These are phyloP conservation scores for Palythoa heliodiscus DNA, from an alignment of 92 coral and sea anemone species.

Conservation along the genomic window DNA sequence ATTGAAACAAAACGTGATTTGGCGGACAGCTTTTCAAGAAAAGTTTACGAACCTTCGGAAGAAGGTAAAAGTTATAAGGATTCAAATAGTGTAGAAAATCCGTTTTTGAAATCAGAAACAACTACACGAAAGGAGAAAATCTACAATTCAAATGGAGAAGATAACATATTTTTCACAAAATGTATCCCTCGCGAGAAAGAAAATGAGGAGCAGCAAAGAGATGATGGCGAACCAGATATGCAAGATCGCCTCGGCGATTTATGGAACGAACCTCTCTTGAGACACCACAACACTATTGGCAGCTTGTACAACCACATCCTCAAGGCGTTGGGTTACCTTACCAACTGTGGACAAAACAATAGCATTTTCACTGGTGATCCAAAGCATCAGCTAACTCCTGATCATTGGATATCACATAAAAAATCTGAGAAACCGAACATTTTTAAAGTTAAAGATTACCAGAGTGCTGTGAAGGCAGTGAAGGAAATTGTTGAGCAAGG, in stretches of 20 bases:
- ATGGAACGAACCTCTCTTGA: constrained; percentile 30
- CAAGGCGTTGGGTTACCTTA: constrained; percentile 54
- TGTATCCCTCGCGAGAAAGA: neutral
- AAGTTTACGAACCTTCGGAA: neutral
- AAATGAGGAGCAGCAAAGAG: neutral
- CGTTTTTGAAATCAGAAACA: neutral
- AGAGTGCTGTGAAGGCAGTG: constrained; percentile 70
- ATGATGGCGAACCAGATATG: constrained; percentile 25
- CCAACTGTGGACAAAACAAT: constrained; percentile 62
- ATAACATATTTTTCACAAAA: neutral
- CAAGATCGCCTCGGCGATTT: constrained; percentile 30
- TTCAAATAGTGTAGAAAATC: neutral
- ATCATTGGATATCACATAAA: constrained; percentile 29
- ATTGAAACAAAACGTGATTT: neutral
- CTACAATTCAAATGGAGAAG: neutral
- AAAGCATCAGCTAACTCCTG: constrained; percentile 40
- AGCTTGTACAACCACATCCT: constrained; percentile 68
- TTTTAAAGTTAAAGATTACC: constrained; percentile 58
- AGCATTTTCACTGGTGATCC: constrained; percentile 66
- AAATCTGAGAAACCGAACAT: constrained; percentile 48
- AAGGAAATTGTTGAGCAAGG: constrained; percentile 67
- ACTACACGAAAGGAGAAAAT: neutral
- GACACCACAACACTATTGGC: constrained; percentile 70
- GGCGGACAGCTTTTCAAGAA: neutral
- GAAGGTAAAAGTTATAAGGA: neutral